Percentiles rank a stretch among this genome's conserved stretches.
phyloP scores from a whole-genome alignment of 2,888 invertebrate species.

The Clusia tigrina region DNA sequence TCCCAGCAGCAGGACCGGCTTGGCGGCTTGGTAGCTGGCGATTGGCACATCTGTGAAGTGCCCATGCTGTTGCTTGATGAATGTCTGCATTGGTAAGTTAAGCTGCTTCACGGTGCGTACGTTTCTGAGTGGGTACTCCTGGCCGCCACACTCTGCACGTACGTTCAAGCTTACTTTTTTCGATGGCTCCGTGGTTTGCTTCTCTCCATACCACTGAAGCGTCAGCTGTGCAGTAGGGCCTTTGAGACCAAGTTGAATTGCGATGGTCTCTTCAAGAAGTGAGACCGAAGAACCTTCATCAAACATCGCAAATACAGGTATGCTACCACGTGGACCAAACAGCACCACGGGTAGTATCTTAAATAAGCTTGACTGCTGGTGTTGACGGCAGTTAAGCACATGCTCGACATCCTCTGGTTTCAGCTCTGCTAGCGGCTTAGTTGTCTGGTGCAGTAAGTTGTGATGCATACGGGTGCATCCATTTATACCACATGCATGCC shows the following conservation, averaged over 20 bases:
- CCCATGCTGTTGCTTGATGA: neutral
- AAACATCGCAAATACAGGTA: neutral
- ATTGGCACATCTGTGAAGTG: neutral
- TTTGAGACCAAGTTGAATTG: neutral
- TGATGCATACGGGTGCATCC: too few relatives aligned
- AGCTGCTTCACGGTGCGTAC: neutral
- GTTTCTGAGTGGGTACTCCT: neutral
- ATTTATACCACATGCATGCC: too few relatives aligned
- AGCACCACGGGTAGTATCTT: constrained; percentile 10
- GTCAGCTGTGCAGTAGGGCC: neutral
- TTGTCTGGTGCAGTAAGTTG: too few relatives aligned
- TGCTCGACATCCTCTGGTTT: too few relatives aligned
- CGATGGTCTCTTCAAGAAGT: neutral
- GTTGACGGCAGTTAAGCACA: too few relatives aligned
- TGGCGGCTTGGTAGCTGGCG: neutral
- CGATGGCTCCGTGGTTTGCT: constrained; percentile 21
- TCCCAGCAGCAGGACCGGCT: neutral
- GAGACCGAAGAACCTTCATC: neutral
- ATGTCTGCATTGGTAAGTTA: neutral
- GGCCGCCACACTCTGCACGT: neutral
- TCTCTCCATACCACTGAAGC: constrained; percentile 25
- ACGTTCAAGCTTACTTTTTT: neutral
- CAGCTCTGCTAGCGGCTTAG: too few relatives aligned
- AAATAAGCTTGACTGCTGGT: too few relatives aligned
- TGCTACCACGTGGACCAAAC: constrained; percentile 4